A percentile compares a stretch with the other conserved stretches of the same genome.
phyloP scores from a whole-genome alignment of 1,140 invertebrate genomes.

The Penaeus indicus region DNA sequence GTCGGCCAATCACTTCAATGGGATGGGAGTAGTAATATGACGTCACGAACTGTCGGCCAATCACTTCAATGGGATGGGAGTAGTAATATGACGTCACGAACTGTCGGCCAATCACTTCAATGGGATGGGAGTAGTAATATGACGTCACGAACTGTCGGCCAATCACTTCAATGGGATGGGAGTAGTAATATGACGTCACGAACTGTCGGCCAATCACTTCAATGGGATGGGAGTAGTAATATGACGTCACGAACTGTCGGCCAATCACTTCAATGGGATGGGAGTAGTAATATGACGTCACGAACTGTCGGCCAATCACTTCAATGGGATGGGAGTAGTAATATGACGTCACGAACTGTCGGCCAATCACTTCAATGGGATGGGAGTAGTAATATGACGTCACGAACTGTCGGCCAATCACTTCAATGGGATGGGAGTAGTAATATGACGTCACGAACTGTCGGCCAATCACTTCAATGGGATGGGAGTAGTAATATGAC shows the following conservation, averaged over 20 bases:
- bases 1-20: slow-evolving; percentile 5
- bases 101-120: slow-evolving; percentile 17
- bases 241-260: not conserved
- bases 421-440: too few species aligned
- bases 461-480: slow-evolving; percentile 57
- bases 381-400: slow-evolving; percentile 58
- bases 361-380: slow-evolving; percentile 59
- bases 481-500: slow-evolving; percentile 55
- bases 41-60: slow-evolving; percentile 6
- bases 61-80: slow-evolving; percentile 56
- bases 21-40: too few species aligned
- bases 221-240: too few species aligned
- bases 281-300: slow-evolving; percentile 60
- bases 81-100: slow-evolving; percentile 58
- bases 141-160: not conserved
- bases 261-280: slow-evolving; percentile 60
- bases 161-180: slow-evolving; percentile 58
- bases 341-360: too few species aligned
- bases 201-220: slow-evolving; percentile 21
- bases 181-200: slow-evolving; percentile 59
- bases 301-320: slow-evolving; percentile 19
- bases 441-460: too few species aligned
- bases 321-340: too few species aligned
- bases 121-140: too few species aligned
- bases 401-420: slow-evolving; percentile 42